Percentiles rank a stretch among this genome's conserved stretches.
Evolutionary conservation across 1,140 invertebrate species (phyloP).

Genomic region (Argopecten irradians): DNA sequence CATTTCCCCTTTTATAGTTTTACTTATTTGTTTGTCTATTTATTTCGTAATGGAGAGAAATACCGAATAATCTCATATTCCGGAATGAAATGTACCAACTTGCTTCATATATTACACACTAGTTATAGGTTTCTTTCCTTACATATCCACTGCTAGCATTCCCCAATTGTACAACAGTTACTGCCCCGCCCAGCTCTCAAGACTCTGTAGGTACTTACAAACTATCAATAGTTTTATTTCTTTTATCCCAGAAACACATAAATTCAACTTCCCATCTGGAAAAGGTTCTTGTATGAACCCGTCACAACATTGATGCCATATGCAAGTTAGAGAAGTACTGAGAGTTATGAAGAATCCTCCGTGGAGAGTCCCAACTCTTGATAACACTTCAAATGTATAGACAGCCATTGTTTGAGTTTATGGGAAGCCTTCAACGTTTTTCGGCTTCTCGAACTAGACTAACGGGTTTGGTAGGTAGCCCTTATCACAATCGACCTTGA

Average conservation of each 20-base stretch:
- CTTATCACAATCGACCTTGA: not conserved
- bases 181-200: not conserved
- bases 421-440: not conserved
- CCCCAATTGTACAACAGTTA: not conserved
- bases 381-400: constrained; percentile 18
- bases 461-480: not conserved
- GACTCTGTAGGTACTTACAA: not conserved
- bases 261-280: not conserved
- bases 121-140: not conserved
- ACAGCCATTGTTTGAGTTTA: not conserved
- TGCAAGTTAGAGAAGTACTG: not conserved
- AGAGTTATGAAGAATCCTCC: not conserved
- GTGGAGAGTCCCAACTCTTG: not conserved
- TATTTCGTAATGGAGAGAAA: too few relatives aligned
- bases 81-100: not conserved
- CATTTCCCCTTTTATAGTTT: too few relatives aligned
- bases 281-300: not conserved
- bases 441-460: not conserved
- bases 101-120: not conserved
- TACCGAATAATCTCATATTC: not conserved
- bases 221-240: not conserved
- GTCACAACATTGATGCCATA: constrained; percentile 14
- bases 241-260: constrained; percentile 1
- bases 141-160: not conserved
- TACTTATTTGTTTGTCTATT: too few relatives aligned